phyloP scores from a whole-genome alignment of 2,113 vertebrate genomes.

The Actenoides lindsayi region DNA sequence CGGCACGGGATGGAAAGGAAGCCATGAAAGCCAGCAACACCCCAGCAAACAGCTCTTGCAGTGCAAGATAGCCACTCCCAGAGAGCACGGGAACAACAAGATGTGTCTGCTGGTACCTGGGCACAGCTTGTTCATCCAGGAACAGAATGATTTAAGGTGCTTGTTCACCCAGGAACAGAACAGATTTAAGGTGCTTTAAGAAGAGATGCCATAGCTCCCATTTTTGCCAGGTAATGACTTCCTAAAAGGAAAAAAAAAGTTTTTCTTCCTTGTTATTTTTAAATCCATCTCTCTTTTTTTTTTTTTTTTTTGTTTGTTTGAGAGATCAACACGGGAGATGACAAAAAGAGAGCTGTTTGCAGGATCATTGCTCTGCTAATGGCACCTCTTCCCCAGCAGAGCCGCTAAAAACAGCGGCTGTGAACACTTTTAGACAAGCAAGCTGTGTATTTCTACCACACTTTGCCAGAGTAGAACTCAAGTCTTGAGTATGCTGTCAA shows the following conservation, averaged over 20 bases:
- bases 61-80: neutral
- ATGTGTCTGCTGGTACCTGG: neutral
- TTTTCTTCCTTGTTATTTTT: neutral
- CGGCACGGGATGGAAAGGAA: neutral
- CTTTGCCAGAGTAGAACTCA: neutral
- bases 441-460: neutral
- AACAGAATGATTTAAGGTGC: neutral
- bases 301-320: neutral
- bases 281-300: neutral
- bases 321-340: neutral
- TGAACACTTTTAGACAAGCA: neutral
- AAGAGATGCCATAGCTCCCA: neutral
- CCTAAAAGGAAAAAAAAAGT: neutral
- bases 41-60: neutral
- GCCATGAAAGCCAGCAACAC: neutral
- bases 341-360: neutral
- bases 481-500: neutral
- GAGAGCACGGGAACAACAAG: neutral
- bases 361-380: conserved; percentile 9
- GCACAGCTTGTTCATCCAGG: neutral
- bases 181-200: neutral
- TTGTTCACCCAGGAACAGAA: neutral
- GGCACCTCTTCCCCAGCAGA: conserved; percentile 6
- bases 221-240: neutral
- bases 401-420: conserved; percentile 8